phyloP scores from a whole-genome alignment of 1,140 invertebrate species.

The Sogatella furcifera region DNA sequence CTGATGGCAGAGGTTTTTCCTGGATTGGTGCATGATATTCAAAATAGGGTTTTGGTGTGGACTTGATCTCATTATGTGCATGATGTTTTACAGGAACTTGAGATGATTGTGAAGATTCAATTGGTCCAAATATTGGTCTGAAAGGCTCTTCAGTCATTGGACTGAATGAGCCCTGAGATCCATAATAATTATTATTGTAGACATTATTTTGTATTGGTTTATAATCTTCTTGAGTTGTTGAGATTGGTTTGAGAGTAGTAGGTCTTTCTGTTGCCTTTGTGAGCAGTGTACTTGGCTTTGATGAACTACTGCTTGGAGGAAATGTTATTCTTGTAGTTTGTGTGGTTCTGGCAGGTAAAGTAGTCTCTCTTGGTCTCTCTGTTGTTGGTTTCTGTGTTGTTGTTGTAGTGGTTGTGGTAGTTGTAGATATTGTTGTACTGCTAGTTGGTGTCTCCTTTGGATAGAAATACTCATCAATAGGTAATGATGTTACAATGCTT shows the following conservation, averaged over 20 bases:
- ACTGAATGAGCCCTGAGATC: neutral
- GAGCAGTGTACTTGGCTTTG: slow-evolving; percentile 5
- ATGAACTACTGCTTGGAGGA: slow-evolving; percentile 22
- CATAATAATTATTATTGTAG: slow-evolving; percentile 6
- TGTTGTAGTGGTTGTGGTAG: neutral
- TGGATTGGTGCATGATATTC: neutral
- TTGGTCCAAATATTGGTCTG: slow-evolving; percentile 25
- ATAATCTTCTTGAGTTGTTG: neutral
- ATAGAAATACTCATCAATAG: slow-evolving; percentile 16
- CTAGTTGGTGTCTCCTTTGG: neutral
- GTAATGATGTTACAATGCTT: slow-evolving; percentile 18
- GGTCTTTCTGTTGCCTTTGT: neutral
- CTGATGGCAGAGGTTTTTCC: neutral
- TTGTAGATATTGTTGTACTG: neutral
- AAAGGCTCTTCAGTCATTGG: slow-evolving; percentile 25
- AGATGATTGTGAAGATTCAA: neutral
- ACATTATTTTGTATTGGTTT: neutral
- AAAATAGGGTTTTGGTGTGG: neutral
- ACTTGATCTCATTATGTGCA: slow-evolving; percentile 4
- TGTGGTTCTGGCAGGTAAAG: neutral
- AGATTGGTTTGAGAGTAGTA: neutral
- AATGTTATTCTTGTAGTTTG: slow-evolving; percentile 13
- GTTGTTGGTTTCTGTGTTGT: slow-evolving; percentile 1
- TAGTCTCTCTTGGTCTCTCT: neutral
- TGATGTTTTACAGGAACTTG: neutral